phyloP scores from a whole-genome alignment of 1,140 invertebrate species.

The Drosophila triauraria region DNA sequence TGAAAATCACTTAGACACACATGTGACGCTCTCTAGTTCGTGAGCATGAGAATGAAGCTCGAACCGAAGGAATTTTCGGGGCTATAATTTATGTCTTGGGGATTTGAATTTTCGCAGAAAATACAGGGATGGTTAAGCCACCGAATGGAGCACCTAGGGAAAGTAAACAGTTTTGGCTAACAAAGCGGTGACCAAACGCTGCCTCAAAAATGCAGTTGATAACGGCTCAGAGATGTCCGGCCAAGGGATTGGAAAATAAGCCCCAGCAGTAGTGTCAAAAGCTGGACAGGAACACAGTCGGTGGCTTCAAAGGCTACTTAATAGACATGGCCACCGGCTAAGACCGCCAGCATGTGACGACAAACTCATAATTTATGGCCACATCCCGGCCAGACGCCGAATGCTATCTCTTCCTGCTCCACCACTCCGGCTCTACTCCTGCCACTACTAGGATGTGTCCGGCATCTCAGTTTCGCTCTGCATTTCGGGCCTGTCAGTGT shows the following conservation, averaged over 20 bases:
- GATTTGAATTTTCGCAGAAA: slow-evolving; percentile 5
- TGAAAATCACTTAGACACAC: slow-evolving; percentile 83
- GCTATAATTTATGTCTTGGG: slow-evolving; percentile 41
- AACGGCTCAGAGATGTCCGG: not conserved
- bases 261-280: slow-evolving; percentile 62
- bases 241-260: slow-evolving; percentile 49
- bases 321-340: slow-evolving; percentile 64
- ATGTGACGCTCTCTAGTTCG: slow-evolving; percentile 72
- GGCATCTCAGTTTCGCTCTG: slow-evolving; percentile 25
- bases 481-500: slow-evolving; percentile 58
- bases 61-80: slow-evolving; percentile 23
- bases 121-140: not conserved
- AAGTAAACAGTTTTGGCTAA: slow-evolving; percentile 22
- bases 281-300: slow-evolving; percentile 42
- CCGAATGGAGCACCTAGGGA: slow-evolving; percentile 3
- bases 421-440: not conserved
- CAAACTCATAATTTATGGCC: slow-evolving; percentile 77
- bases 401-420: slow-evolving; percentile 58
- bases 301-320: slow-evolving; percentile 60
- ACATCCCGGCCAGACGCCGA: slow-evolving; percentile 60
- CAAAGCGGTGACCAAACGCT: slow-evolving; percentile 18
- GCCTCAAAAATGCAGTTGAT: slow-evolving; percentile 25
- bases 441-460: slow-evolving; percentile 18
- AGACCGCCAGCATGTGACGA: slow-evolving; percentile 67
- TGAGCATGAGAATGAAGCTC: slow-evolving; percentile 54